These are phyloP conservation scores for Peromyscus melanophrys DNA, from an alignment of 2,797 vertebrate genomes.

Conservation along the genomic window DNA sequence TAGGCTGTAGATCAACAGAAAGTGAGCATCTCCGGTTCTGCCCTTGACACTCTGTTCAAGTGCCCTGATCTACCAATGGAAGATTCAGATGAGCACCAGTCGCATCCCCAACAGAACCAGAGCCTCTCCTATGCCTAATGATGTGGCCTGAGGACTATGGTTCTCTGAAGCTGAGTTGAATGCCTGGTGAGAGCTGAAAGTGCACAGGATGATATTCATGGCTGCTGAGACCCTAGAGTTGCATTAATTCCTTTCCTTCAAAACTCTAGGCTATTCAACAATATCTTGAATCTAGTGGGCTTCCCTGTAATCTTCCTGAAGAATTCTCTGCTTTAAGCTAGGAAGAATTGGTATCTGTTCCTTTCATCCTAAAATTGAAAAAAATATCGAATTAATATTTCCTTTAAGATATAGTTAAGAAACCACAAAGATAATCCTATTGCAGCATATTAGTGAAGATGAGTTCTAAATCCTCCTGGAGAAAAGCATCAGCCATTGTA, in stretches of 20 bases:
- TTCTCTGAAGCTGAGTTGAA: neutral
- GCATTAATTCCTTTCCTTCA: neutral
- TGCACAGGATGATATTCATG: neutral
- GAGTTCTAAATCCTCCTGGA: conserved; percentile 37
- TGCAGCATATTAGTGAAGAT: conserved; percentile 58
- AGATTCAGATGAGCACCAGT: neutral
- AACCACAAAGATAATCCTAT: conserved; percentile 67
- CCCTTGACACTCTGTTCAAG: neutral
- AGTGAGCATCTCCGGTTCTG: neutral
- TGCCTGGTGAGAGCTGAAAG: neutral
- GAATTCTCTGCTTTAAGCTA: conserved; percentile 28
- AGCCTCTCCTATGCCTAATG: neutral
- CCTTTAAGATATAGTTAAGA: conserved; percentile 40
- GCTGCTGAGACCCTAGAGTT: neutral
- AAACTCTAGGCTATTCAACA: neutral
- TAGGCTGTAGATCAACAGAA: neutral
- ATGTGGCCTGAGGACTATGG: too few species aligned
- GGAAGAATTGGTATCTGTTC: conserved; percentile 54
- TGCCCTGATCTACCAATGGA: neutral
- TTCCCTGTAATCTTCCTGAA: neutral
- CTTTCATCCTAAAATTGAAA: neutral
- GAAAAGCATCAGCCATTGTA: conserved; percentile 11
- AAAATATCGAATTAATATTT: conserved; percentile 66
- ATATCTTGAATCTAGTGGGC: neutral
- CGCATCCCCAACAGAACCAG: neutral